Base-by-base conservation (phyloP, 2,797 vertebrate genomes). In the Parotocinclus haroldoi region DNA sequence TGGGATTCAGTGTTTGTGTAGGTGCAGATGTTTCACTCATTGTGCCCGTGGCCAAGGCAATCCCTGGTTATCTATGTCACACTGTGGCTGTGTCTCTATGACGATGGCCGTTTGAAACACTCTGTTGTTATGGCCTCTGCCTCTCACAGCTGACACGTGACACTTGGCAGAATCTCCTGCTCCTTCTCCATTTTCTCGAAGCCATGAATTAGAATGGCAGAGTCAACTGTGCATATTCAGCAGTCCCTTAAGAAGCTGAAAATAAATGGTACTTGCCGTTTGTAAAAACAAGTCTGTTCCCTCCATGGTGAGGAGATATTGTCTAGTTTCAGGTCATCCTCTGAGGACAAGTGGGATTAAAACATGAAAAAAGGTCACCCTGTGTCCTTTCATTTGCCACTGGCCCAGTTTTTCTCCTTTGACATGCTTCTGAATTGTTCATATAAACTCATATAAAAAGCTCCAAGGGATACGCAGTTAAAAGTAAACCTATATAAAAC, bases 11-110 rank as follows among this genome's bases (percentile, higher is more conserved):
- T 78, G 65, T 78, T 69, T 71, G 50, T 57, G 66, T 50, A 66
- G 46, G 65, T 77, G 63, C 73, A 78, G 61, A 74, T 77, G 74
- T 69, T 69, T 67, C 51, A 51, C 53, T 51, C 61, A 56, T 76
- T 75, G 75, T 77, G 58, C 27, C 71, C 39, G 68, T 78, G 70
- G 74, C 74, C 76, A 79, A 66, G 67, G 75, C 48, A 9, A 74
- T 62, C 49, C 42, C 57, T 57, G 57, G 45, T 68, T 73, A 69
- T 83, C 71, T 77, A 69, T 76, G 50, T 60, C 66, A 74, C 70
- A 55, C 68, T 53, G 36, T 51, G 61, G 40, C 62, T 56, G 53
- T 49, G 63, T 68, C 68, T 71, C 76, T 65, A 74, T 76, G 78
- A 58, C 50, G 58, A 77, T 70, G 63, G 27, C 58, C 46, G 53